A percentile compares a stretch with the other conserved stretches of the same genome.
Evolutionary conservation across 1,140 invertebrate genomes (phyloP).

Genomic region (Conus betulinus): DNA sequence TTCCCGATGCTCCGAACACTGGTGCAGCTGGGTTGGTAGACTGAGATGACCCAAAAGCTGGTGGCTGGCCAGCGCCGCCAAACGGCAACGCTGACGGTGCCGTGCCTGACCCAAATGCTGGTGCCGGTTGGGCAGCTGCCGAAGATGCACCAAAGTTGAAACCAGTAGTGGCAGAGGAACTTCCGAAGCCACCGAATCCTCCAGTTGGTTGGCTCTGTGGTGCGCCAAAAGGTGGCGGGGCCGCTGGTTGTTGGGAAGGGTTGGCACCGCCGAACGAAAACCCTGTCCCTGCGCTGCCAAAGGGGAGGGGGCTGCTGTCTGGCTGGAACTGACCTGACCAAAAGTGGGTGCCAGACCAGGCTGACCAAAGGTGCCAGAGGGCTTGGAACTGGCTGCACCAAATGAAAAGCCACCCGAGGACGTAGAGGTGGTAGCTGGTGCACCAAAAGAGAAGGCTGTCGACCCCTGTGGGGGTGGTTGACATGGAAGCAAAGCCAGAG

Average conservation of each 20-base stretch:
- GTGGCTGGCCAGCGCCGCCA: background rate
- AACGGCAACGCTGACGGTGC: background rate
- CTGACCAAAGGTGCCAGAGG: background rate
- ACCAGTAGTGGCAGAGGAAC: background rate
- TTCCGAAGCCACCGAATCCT: background rate
- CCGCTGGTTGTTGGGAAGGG: background rate
- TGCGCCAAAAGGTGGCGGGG: constrained; percentile 14
- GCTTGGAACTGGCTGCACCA: background rate
- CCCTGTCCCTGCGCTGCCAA: constrained; percentile 4
- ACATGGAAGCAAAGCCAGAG: background rate
- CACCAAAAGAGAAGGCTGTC: background rate
- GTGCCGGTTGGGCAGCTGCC: background rate
- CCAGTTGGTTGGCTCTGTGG: background rate
- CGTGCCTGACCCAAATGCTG: constrained; percentile 18
- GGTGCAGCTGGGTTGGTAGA: background rate
- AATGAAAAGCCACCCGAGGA: background rate
- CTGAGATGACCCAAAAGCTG: background rate
- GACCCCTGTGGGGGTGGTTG: background rate
- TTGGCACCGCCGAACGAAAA: constrained; percentile 21
- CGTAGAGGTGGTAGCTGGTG: background rate
- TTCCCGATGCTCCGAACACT: background rate
- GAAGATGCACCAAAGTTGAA: background rate
- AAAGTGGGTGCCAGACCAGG: background rate
- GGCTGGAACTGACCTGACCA: background rate
- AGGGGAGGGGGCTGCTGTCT: background rate